A percentile compares a stretch with the other conserved stretches of the same genome.
Evolutionary conservation across 1,140 invertebrate species (phyloP).

Genomic region (Hylaeus anthracinus): DNA sequence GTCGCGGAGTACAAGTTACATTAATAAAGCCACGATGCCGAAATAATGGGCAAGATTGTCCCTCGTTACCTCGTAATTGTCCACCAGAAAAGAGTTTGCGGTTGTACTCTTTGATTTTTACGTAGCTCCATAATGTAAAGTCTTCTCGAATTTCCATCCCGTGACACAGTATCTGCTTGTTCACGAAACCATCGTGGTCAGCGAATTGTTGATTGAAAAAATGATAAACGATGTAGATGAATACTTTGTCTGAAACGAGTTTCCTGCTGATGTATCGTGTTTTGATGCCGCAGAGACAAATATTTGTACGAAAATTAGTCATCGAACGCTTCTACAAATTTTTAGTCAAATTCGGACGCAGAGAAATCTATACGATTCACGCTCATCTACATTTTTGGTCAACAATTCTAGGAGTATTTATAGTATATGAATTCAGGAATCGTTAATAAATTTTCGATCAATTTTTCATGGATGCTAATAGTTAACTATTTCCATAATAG

Average conservation of each 20-base stretch:
- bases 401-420: neutral
- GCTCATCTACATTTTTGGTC: neutral
- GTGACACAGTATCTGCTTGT: neutral
- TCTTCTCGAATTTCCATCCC: neutral
- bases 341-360: neutral
- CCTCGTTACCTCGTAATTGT: no score
- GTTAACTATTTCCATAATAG: neutral
- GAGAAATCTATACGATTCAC: neutral
- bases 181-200: neutral
- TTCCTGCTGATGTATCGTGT: neutral
- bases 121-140: neutral
- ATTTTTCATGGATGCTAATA: neutral
- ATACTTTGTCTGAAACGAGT: neutral
- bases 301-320: neutral
- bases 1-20: neutral
- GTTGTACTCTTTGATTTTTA: neutral
- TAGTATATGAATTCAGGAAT: neutral
- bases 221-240: neutral
- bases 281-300: neutral
- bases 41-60: neutral
- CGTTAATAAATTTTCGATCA: neutral
- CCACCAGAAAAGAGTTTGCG: neutral
- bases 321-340: neutral
- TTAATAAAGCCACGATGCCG: neutral
- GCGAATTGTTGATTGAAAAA: conserved; percentile 7